Evolutionary conservation across 2,113 vertebrate genomes (phyloP), one percentile per base, ranked within the genome.

Genomic region (Lucifuga dentata): DNA sequence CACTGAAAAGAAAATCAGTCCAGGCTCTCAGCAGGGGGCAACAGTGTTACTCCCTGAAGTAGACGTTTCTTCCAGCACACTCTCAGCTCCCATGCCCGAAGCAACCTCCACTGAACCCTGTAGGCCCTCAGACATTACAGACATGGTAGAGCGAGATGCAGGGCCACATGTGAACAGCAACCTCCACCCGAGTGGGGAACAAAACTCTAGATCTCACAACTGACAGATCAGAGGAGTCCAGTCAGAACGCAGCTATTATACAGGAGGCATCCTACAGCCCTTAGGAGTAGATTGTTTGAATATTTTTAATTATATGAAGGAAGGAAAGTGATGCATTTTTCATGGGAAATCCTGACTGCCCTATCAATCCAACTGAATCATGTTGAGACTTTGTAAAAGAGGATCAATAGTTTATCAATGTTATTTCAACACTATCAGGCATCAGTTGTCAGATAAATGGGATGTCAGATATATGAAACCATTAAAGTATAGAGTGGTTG

Each of bases 121-220:
- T 10, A 53, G 73, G 84, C 1, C 82, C 13, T 67, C 64, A 76
- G 73, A 52, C 10, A 70, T 86, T 2, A 62, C 85, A 1, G 92
- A 91, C 3, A 92, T 90, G 19, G 77, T 93, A 0, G 92, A 95
- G 84, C 78, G 89, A 13, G 93, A 94, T 66, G 90, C 93, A 83
- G 94, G 92, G 70, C 86, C 93, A 66, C 92, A 88, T 67, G 19
- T 93, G 32, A 21, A 95, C 76, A 94, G 91, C 59, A 89, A 92
- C 61, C 92, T 94, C 73, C 94, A 93, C 66, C 93, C 93, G 12
- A 93, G 93, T 5, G 93, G 93, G 32, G 93, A 94, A 66, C 92
- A 95, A 78, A 92, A 89, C 79, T 74, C 89, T 23, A 73, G 88
- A 26, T 80, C 91, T 68, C 92, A 85, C 40, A 93, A 95, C 76